phyloP scores from a whole-genome alignment of 2,888 invertebrate species.

The Heliconius ethilla region DNA sequence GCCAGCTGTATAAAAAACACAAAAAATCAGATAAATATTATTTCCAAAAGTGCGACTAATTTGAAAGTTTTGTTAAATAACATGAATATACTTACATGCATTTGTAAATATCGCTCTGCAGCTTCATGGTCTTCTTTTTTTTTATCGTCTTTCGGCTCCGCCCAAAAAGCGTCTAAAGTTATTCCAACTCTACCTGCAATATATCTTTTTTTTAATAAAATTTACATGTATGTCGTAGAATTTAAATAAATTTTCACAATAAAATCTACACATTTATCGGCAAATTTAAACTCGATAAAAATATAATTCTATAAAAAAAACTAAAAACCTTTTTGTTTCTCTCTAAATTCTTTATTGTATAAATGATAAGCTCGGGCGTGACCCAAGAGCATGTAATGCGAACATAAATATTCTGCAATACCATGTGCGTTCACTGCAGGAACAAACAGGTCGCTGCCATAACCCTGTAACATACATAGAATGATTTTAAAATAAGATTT shows the following conservation, averaged over 20 bases:
- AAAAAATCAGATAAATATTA: neutral
- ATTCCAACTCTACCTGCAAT: constrained; percentile 82
- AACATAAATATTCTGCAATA: constrained; percentile 83
- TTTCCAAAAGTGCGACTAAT: neutral
- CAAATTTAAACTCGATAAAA: neutral
- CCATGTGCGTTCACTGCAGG: constrained; percentile 76
- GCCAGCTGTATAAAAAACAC: constrained; percentile 62
- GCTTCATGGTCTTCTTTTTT: constrained; percentile 76
- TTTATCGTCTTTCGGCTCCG: constrained; percentile 74
- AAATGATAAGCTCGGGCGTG: constrained; percentile 85
- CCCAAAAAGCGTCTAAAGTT: constrained; percentile 80
- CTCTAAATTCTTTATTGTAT: constrained; percentile 82
- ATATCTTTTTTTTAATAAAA: neutral
- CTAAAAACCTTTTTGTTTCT: constrained; percentile 70
- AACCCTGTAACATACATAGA: constrained; percentile 61
- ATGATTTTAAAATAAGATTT: no score
- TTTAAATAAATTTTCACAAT: neutral
- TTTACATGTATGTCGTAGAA: neutral
- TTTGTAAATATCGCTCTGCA: constrained; percentile 79
- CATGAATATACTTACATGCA: constrained; percentile 69
- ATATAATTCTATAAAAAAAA: neutral
- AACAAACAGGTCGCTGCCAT: constrained; percentile 79
- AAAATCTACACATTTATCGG: neutral
- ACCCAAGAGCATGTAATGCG: constrained; percentile 83
- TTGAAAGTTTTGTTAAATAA: neutral